Conservation (phyloP, 2,797 vertebrate species). For the Falco naumanni region DNA sequence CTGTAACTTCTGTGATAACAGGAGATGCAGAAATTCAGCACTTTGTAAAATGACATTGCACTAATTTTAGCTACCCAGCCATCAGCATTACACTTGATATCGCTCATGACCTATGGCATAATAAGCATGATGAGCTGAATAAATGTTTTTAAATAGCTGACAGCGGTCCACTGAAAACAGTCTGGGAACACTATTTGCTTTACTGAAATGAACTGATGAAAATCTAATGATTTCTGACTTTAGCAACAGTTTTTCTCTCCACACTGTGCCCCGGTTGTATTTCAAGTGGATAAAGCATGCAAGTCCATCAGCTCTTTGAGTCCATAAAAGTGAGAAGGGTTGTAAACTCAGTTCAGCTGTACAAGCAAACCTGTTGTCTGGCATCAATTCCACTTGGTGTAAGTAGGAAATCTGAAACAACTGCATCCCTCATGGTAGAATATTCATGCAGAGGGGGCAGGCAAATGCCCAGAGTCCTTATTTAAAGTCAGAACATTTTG, state of each 20-base stretch:
- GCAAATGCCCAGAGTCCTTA: not conserved
- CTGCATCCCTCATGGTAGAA: not conserved
- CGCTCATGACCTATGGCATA: not conserved
- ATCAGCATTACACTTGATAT: not conserved
- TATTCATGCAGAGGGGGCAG: not conserved
- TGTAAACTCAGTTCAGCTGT: slow-evolving; percentile 55
- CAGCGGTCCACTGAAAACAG: not conserved
- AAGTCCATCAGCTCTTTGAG: not conserved
- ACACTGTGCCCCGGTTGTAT: not conserved
- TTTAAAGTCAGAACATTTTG: slow-evolving; percentile 12
- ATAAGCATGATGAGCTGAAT: not conserved
- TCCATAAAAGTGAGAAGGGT: not conserved
- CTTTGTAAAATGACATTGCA: not conserved
- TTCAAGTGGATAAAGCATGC: not conserved
- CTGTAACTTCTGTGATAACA: not conserved
- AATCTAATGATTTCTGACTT: not conserved
- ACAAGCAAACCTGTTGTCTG: slow-evolving; percentile 53
- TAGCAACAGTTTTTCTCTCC: not conserved
- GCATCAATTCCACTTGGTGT: slow-evolving; percentile 16
- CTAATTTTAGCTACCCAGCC: not conserved
- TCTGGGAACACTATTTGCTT: not conserved
- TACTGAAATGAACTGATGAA: not conserved
- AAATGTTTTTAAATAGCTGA: not conserved
- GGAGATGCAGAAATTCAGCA: not conserved
- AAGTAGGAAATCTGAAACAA: slow-evolving; percentile 47